Percentiles rank a stretch among this genome's conserved stretches.
These are phyloP conservation scores for Harpegnathos saltator DNA, from an alignment of 1,140 invertebrate species.

Conservation along the genomic window DNA sequence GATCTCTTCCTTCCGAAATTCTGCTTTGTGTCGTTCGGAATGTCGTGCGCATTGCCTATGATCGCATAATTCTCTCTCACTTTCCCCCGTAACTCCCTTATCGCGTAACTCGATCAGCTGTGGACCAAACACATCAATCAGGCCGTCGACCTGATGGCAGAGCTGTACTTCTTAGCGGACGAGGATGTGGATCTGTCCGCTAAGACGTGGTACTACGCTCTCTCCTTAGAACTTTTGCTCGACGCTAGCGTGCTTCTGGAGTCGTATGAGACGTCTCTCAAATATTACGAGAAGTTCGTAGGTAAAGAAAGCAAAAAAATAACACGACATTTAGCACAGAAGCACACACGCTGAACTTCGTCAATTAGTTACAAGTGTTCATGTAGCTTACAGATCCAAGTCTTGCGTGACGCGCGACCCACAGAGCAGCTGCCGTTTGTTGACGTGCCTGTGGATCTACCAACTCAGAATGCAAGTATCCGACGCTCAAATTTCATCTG, in stretches of 20 bases:
- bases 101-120: conserved; percentile 56
- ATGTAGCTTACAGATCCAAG: conserved; percentile 26
- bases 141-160: conserved; percentile 70
- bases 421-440: conserved; percentile 63
- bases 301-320: conserved; percentile 56
- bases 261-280: conserved; percentile 63
- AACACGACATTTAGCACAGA: too few relatives aligned
- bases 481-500: background rate
- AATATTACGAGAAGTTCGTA: conserved; percentile 53
- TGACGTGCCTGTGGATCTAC: conserved; percentile 64
- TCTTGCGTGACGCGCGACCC: conserved; percentile 67
- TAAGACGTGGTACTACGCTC: conserved; percentile 79
- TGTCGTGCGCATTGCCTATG: background rate
- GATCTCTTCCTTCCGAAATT: background rate
- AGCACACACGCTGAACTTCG: too few relatives aligned
- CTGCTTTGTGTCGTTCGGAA: background rate
- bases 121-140: conserved; percentile 69
- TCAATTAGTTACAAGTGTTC: background rate
- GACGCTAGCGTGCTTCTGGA: conserved; percentile 75
- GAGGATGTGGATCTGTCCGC: conserved; percentile 74
- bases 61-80: background rate
- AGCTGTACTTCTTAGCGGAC: conserved; percentile 60
- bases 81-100: background rate
- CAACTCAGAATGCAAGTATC: conserved; percentile 74
- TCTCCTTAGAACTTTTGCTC: conserved; percentile 73